These are phyloP conservation scores for Apodemia mormo DNA, from an alignment of 2,888 invertebrate genomes.

Conservation along the genomic window DNA sequence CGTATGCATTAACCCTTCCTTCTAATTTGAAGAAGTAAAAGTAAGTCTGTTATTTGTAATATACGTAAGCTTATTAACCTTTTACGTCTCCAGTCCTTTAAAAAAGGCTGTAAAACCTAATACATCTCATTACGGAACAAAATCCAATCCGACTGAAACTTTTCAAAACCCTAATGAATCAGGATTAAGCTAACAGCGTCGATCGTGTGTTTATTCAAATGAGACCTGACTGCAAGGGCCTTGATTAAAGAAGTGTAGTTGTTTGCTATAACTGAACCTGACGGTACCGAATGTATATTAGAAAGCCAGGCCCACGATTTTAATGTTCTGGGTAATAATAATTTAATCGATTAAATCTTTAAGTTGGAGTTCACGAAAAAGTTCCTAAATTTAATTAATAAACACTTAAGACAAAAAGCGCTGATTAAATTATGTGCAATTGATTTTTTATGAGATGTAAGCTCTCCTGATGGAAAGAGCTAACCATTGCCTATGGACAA, in stretches of 20 bases:
- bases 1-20: too few species aligned
- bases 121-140: conserved; percentile 36
- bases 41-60: too few species aligned
- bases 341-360: too few species aligned
- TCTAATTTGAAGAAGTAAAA: too few species aligned
- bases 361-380: too few species aligned
- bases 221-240: conserved; percentile 41
- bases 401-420: too few species aligned
- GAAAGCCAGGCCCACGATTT: conserved; percentile 7
- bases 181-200: conserved; percentile 47
- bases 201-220: conserved; percentile 63
- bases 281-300: conserved; percentile 9
- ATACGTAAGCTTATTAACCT: background rate
- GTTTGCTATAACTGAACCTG: conserved; percentile 31
- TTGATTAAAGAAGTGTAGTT: conserved; percentile 50
- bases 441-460: too few species aligned
- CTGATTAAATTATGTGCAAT: too few species aligned
- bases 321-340: conserved; percentile 5
- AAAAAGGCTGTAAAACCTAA: conserved; percentile 13
- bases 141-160: conserved; percentile 36
- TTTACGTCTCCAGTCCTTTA: background rate
- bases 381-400: too few species aligned
- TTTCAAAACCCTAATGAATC: conserved; percentile 58
- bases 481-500: too few species aligned
- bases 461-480: too few species aligned